Base-by-base conservation (phyloP, 2,113 vertebrate genomes). In the Leucosticte australis region DNA sequence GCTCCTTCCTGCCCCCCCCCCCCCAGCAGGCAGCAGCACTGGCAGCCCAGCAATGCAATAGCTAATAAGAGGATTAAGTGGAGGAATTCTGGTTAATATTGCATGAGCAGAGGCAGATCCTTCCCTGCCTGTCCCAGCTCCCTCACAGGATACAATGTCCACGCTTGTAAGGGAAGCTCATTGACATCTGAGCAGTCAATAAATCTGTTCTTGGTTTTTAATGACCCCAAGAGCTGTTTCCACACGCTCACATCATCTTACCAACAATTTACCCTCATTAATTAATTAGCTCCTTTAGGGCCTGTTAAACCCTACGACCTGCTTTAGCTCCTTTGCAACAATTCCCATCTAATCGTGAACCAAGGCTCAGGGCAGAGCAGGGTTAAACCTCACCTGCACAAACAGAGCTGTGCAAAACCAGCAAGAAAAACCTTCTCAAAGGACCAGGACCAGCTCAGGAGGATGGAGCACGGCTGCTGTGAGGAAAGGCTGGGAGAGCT, bases 11-110 rank as follows among this genome's bases (percentile, higher is more conserved):
- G 11, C 10, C 57, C 41, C 27, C 3, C 53, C 71, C 57, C 55
- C 50, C 60, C 70, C 57, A 17, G 4, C n/a, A n/a, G n/a, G n/a
- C n/a, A n/a, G n/a, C n/a, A n/a, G n/a, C 1, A 1, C 71, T 6
- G 67, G 24, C 53, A 77, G 83, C 39, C 30, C 10, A 13, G 92
- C 37, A 78, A 92, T 9, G 23, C 73, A 92, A 97, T 81, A 96
- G 82, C 79, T 95, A 97, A 95, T 93, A 96, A 96, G 76, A 97
- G 89, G 96, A 92, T 94, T 96, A 97, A 96, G 90, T 94, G 93
- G 95, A 95, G 82, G 83, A 77, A 85, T 93, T 74, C 49, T 92
- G 3, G 81, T 97, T 88, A 97, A 97, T 96, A 95, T 92, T 97
- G 91, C 8, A 97, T 94, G 41, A 95, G 94, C 62, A 59, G 15